Conservation (phyloP, 64 coral and sea anemone species). For the Acropora yongei region DNA sequence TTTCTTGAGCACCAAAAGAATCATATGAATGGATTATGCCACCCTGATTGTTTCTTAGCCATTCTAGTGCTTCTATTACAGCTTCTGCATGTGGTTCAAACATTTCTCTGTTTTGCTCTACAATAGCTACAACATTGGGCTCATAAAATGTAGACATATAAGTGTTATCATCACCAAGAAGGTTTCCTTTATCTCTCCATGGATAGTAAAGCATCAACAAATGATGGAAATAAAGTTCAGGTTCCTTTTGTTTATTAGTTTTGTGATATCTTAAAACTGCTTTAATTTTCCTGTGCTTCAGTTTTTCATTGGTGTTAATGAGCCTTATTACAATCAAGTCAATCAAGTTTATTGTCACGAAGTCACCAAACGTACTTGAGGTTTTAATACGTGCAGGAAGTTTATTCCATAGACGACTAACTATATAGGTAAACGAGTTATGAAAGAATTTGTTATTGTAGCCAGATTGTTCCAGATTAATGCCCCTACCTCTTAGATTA, state of each 20-base stretch:
- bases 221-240: conserved; percentile 19
- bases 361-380: too few relatives aligned
- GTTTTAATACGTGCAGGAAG: too few relatives aligned
- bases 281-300: conserved; percentile 40
- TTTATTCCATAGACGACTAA: too few relatives aligned
- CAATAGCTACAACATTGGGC: conserved; percentile 17
- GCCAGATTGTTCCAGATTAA: too few relatives aligned
- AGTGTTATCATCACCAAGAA: conserved; percentile 29
- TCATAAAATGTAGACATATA: conserved; percentile 12
- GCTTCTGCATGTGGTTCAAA: conserved; percentile 64
- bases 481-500: too few relatives aligned
- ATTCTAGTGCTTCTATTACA: conserved; percentile 34
- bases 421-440: too few relatives aligned
- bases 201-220: conserved; percentile 57
- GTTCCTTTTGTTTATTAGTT: conserved; percentile 17
- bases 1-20: conserved; percentile 20
- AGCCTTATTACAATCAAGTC: not conserved
- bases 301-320: conserved; percentile 43
- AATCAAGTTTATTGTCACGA: too few relatives aligned
- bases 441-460: too few relatives aligned
- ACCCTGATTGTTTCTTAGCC: conserved; percentile 3
- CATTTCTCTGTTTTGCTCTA: conserved; percentile 44
- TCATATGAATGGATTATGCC: not conserved
- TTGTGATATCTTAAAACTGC: conserved; percentile 46
- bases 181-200: conserved; percentile 18